phyloP scores from a whole-genome alignment of 2,888 invertebrate genomes.

The Sylvicola cinctus region DNA sequence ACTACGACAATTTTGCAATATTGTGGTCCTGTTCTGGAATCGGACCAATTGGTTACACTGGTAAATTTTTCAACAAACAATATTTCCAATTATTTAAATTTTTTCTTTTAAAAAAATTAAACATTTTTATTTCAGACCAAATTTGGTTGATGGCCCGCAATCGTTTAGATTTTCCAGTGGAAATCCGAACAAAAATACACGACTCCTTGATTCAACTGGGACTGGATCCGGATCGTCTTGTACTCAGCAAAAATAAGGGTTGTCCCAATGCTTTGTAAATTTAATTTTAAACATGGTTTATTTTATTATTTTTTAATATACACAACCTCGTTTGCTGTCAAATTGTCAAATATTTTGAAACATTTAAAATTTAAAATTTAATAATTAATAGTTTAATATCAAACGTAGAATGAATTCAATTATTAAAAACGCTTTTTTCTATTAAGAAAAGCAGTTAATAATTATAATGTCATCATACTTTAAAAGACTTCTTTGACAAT shows the following conservation, averaged over 20 bases:
- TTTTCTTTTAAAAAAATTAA: constrained; percentile 7
- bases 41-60: constrained; percentile 34
- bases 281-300: neutral
- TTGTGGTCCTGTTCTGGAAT: constrained; percentile 53
- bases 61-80: constrained; percentile 16
- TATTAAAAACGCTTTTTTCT: no score
- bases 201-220: constrained; percentile 33
- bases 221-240: constrained; percentile 47
- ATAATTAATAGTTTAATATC: no score
- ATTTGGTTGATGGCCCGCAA: constrained; percentile 50
- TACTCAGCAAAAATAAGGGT: constrained; percentile 46
- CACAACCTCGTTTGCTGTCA: no score
- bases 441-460: no score
- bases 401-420: no score
- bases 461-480: no score
- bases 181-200: constrained; percentile 41
- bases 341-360: no score
- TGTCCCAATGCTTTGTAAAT: constrained; percentile 21
- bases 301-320: neutral
- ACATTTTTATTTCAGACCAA: constrained; percentile 31
- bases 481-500: no score
- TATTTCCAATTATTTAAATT: constrained; percentile 2
- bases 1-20: constrained; percentile 49
- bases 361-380: no score
- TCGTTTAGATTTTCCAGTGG: constrained; percentile 39